A percentile compares a stretch with the other conserved stretches of the same genome.
These are phyloP conservation scores for Tachina fera DNA, from an alignment of 2,888 invertebrate genomes.

Conservation along the genomic window DNA sequence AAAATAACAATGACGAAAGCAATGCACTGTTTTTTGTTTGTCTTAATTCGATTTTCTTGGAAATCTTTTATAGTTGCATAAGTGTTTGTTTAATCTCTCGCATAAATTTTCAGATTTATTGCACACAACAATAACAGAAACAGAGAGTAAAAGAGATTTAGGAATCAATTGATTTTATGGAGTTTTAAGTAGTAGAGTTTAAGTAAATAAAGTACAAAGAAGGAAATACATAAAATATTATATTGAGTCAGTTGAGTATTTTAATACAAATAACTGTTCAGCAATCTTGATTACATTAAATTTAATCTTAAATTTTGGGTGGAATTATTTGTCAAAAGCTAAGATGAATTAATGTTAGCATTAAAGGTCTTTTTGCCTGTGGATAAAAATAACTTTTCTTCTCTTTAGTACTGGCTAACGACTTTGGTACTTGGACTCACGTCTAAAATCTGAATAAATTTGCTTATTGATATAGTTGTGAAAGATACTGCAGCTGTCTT, in stretches of 20 bases:
- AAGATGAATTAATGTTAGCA: too few relatives aligned
- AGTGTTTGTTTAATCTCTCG: conserved; percentile 49
- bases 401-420: too few relatives aligned
- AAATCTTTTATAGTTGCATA: conserved; percentile 33
- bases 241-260: not conserved
- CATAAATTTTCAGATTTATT: conserved; percentile 58
- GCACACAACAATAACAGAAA: conserved; percentile 5
- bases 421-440: too few relatives aligned
- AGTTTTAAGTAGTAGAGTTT: conserved; percentile 8
- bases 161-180: conserved; percentile 41
- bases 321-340: too few relatives aligned
- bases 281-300: not conserved
- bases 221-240: not conserved
- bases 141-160: conserved; percentile 5
- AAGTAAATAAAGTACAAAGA: not conserved
- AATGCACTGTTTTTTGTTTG: conserved; percentile 10
- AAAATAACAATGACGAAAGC: conserved; percentile 31
- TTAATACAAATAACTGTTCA: not conserved
- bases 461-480: too few relatives aligned
- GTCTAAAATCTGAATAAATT: too few relatives aligned
- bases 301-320: too few relatives aligned
- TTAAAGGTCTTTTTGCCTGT: too few relatives aligned
- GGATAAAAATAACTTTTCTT: too few relatives aligned
- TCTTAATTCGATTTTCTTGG: conserved; percentile 25
- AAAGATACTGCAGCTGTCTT: too few relatives aligned